Evolutionary conservation across 1,140 invertebrate genomes (phyloP).

Genomic region (Euwallacea fornicatus): DNA sequence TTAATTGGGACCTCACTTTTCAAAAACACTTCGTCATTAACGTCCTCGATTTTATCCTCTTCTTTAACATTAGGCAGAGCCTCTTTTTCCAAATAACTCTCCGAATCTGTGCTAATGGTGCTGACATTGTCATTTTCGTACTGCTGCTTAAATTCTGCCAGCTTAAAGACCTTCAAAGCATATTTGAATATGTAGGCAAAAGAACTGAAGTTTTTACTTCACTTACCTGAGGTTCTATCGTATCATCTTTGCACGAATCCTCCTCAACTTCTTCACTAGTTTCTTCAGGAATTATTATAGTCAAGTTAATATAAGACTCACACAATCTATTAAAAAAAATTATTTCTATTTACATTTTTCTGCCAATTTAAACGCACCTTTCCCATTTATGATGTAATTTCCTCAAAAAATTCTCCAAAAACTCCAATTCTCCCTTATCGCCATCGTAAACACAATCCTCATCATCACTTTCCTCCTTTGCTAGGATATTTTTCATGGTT

Average conservation of each 20-base stretch:
- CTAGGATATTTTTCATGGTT: slow-evolving; percentile 67
- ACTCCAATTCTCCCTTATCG: slow-evolving; percentile 56
- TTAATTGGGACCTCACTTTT: too few species aligned
- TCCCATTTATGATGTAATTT: slow-evolving; percentile 52
- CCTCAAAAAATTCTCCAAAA: slow-evolving; percentile 55
- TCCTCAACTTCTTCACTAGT: slow-evolving; percentile 39
- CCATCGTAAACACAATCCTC: background rate
- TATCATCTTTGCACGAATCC: slow-evolving; percentile 39
- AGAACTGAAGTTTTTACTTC: background rate
- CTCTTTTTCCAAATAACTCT: slow-evolving; percentile 51
- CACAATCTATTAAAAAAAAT: slow-evolving; percentile 38
- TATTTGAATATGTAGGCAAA: background rate
- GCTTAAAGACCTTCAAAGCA: slow-evolving; percentile 39
- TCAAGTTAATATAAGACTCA: slow-evolving; percentile 50
- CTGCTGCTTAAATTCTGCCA: slow-evolving; percentile 46
- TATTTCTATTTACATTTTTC: background rate
- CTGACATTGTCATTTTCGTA: slow-evolving; percentile 46
- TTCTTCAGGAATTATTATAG: slow-evolving; percentile 48
- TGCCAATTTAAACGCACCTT: slow-evolving; percentile 20
- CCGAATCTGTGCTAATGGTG: slow-evolving; percentile 49
- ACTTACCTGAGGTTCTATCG: slow-evolving; percentile 21
- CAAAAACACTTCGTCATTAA: background rate
- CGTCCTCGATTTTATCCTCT: slow-evolving; percentile 39
- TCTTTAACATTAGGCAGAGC: slow-evolving; percentile 44
- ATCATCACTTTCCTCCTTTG: slow-evolving; percentile 59